These are phyloP conservation scores for Drosophila sulfurigaster DNA, from an alignment of 1,140 invertebrate genomes.

Conservation along the genomic window DNA sequence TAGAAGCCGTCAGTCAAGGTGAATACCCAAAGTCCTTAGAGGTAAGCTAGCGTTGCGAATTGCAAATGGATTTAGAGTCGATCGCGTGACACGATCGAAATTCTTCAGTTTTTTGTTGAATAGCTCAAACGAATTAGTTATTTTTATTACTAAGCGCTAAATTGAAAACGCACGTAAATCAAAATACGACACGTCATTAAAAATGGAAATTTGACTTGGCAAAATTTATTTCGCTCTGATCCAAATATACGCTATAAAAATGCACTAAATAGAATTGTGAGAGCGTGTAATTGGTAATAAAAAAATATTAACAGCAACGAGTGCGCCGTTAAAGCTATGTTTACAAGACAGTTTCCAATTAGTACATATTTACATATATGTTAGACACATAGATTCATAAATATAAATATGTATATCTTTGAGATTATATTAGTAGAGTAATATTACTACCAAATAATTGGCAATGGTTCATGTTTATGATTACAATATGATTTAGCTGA, in stretches of 20 bases:
- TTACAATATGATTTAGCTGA: too few relatives aligned
- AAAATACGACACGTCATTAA: conserved; percentile 12
- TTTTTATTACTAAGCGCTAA: neutral
- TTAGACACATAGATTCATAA: too few relatives aligned
- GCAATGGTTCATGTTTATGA: too few relatives aligned
- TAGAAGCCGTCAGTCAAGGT: conserved; percentile 31
- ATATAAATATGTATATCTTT: too few relatives aligned
- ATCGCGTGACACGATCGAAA: conserved; percentile 41
- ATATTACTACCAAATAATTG: too few relatives aligned
- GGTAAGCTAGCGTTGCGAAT: too few relatives aligned
- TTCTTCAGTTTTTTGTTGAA: neutral
- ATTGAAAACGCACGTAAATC: conserved; percentile 19
- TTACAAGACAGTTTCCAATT: too few relatives aligned
- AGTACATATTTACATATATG: too few relatives aligned
- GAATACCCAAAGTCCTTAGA: conserved; percentile 2
- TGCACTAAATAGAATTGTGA: conserved; percentile 17
- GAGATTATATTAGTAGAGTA: too few relatives aligned
- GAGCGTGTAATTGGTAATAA: conserved; percentile 24
- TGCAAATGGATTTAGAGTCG: too few relatives aligned
- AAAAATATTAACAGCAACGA: neutral
- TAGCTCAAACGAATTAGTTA: too few relatives aligned
- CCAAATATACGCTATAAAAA: conserved; percentile 13
- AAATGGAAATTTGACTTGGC: conserved; percentile 1
- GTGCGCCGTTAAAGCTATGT: neutral
- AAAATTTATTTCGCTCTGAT: conserved; percentile 10